Evolutionary conservation across 2,113 vertebrate genomes (phyloP), one percentile per base, ranked within the genome.

Genomic region (Thalassarche chlororhynchos): DNA sequence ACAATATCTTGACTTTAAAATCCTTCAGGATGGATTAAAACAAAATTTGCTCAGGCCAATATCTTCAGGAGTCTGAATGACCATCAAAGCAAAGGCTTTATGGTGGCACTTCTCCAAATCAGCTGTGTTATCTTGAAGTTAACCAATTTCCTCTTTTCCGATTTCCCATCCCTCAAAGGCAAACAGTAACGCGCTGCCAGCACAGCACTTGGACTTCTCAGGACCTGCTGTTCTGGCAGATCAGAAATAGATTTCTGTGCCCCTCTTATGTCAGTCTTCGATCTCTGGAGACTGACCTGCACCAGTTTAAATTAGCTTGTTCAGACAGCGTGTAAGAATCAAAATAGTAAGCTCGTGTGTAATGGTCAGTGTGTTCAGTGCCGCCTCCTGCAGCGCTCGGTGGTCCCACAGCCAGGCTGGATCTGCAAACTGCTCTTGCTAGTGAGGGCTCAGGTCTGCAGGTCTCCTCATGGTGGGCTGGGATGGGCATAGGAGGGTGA

Each of bases 221-320:
- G 64, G 54, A 80, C 49, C 84, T 85, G 87, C 91, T 90, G 70
- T 95, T 96, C 78, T 77, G 84, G 75, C 84, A 93, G 89, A 91
- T 91, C 93, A 92, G 71, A 95, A 96, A 93, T 68, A 96, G 84
- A 86, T 94, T 96, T 87, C 58, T 26, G 5, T 84, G 89, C 44
- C 82, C 31, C 82, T 89, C 60, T 93, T 96, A 62, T 86, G 89
- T 96, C 95, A 90, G 46, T 79, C 93, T 93, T 86, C 14, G 8
- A 1, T 94, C 84, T 86, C 94, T 91, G 76, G 68, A 91, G 93
- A 80, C 60, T 87, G 94, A 88, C 81, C 93, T 62, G 54, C 66
- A 34, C 51, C 12, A 32, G n/a, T 49, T 91, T 57, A 84, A 88
- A 95, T 94, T 75, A 66, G 14, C 71, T 95, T 2, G 6, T 88